Conservation (phyloP, 2,888 invertebrate genomes). For the Calameuta filiformis region DNA sequence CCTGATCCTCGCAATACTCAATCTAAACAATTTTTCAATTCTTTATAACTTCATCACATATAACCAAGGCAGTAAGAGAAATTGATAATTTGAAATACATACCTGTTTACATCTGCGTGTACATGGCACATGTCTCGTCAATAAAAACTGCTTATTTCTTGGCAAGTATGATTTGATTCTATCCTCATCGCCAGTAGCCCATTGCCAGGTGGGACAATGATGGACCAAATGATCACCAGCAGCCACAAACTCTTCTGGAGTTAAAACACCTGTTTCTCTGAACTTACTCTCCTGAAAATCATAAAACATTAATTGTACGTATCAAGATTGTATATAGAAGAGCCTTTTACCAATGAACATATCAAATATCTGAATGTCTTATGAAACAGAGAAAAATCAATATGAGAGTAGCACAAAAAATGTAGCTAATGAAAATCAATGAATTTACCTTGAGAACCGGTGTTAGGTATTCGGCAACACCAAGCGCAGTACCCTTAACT, state of each 20-base stretch:
- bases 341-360: neutral
- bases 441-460: slow-evolving; percentile 90
- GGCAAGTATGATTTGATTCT: slow-evolving; percentile 92
- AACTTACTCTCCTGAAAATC: slow-evolving; percentile 90
- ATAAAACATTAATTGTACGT: neutral
- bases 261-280: slow-evolving; percentile 95
- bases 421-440: neutral
- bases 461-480: slow-evolving; percentile 95
- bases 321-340: neutral
- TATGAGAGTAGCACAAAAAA: neutral
- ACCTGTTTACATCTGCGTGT: slow-evolving; percentile 93
- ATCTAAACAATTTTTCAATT: slow-evolving; percentile 70
- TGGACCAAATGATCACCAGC: slow-evolving; percentile 99
- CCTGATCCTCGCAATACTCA: slow-evolving; percentile 91
- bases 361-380: neutral
- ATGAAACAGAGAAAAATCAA: neutral
- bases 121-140: slow-evolving; percentile 97
- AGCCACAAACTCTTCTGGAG: slow-evolving; percentile 99
- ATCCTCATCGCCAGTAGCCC: slow-evolving; percentile 93
- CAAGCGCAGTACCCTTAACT: slow-evolving; percentile 94
- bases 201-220: slow-evolving; percentile 99
- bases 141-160: slow-evolving; percentile 94
- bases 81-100: neutral
- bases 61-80: neutral
- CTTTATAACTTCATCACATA: slow-evolving; percentile 48